Conservation (phyloP, 2,113 vertebrate species). For the Copsychus sechellarum region DNA sequence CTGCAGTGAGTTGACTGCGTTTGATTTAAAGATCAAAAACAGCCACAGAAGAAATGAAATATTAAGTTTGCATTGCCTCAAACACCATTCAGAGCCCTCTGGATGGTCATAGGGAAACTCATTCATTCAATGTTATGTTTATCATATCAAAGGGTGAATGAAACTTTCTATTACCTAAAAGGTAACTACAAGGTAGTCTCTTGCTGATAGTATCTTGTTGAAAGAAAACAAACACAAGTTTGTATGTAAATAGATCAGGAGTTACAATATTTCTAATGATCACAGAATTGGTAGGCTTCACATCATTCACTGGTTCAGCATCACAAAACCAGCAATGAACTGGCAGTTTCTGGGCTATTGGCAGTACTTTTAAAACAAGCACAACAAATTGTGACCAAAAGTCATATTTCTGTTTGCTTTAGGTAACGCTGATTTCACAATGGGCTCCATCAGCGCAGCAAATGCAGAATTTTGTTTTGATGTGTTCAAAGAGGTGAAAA, state of each 20-base stretch:
- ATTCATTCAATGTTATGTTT: background rate
- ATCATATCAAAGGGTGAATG: background rate
- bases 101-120: background rate
- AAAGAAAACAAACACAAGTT: background rate
- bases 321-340: background rate
- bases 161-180: background rate
- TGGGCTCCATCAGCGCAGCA: constrained; percentile 74
- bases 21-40: background rate
- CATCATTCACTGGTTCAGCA: background rate
- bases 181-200: background rate
- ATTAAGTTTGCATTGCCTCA: background rate
- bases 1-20: background rate
- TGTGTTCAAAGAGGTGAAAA: constrained; percentile 79
- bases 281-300: background rate
- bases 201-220: background rate
- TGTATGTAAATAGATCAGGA: background rate
- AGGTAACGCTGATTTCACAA: constrained; percentile 13
- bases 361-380: background rate
- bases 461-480: constrained; percentile 81
- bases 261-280: background rate
- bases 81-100: background rate
- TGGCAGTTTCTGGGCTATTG: background rate
- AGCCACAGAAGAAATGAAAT: background rate
- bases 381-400: background rate
- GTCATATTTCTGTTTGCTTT: background rate